A percentile compares a stretch with the other conserved stretches of the same genome.
phyloP scores from a whole-genome alignment of 2,888 invertebrate species.

The Chrysolina haemoptera region DNA sequence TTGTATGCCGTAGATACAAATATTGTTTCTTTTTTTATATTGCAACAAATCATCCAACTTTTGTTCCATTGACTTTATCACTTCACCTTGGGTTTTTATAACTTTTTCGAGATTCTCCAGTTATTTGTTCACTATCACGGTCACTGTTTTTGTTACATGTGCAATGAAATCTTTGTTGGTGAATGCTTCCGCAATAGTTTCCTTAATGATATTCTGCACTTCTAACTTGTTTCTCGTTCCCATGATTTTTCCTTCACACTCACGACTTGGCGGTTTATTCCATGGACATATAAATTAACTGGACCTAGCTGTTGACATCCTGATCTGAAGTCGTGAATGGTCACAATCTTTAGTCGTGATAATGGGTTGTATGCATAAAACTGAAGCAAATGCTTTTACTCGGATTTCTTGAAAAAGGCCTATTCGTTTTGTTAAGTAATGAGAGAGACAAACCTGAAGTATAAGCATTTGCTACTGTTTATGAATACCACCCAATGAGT shows the following conservation, averaged over 20 bases:
- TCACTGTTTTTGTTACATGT: background rate
- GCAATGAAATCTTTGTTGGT: background rate
- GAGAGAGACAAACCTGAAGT: too few relatives aligned
- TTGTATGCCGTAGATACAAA: conserved; percentile 1
- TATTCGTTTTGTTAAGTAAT: too few relatives aligned
- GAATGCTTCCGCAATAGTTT: conserved; percentile 1
- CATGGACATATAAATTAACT: too few relatives aligned
- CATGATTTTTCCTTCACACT: conserved; percentile 18
- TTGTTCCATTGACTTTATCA: conserved; percentile 17
- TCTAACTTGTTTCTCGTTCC: conserved; percentile 1
- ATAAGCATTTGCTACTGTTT: too few relatives aligned
- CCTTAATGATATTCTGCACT: conserved; percentile 2
- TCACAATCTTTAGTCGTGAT: too few relatives aligned
- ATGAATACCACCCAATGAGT: too few relatives aligned
- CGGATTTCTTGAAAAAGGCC: too few relatives aligned
- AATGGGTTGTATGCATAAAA: too few relatives aligned
- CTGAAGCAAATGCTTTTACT: too few relatives aligned
- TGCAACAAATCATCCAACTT: conserved; percentile 12
- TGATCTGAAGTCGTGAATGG: too few relatives aligned
- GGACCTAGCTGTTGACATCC: too few relatives aligned
- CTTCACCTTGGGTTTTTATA: conserved; percentile 21
- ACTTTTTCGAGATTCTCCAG: conserved; percentile 11
- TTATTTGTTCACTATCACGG: background rate
- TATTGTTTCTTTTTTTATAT: background rate
- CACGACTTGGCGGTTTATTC: conserved; percentile 21